These are phyloP conservation scores for Salvator merianae DNA, from an alignment of 2,113 vertebrate genomes.

Conservation along the genomic window DNA sequence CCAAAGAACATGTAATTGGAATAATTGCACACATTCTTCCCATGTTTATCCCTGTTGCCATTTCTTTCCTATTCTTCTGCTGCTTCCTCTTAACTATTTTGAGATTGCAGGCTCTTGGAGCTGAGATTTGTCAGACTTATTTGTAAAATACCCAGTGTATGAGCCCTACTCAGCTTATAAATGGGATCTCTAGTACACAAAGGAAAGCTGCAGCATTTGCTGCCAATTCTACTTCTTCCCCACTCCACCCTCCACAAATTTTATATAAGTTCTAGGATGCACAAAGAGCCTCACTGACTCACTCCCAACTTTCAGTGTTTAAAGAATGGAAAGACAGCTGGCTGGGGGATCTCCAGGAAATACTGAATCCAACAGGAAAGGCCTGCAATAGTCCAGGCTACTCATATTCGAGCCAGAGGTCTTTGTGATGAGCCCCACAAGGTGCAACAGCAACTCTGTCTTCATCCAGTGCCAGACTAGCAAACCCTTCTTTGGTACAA, in stretches of 20 bases:
- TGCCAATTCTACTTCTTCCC: background rate
- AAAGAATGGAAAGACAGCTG: background rate
- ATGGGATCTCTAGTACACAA: background rate
- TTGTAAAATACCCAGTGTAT: background rate
- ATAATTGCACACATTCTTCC: background rate
- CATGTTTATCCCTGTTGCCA: background rate
- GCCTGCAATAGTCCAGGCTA: too few relatives aligned
- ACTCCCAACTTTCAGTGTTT: background rate
- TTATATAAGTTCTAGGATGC: background rate
- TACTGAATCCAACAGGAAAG: background rate
- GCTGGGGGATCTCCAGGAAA: background rate
- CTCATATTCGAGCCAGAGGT: background rate
- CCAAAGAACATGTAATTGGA: background rate
- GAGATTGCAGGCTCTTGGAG: background rate
- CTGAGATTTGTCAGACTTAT: background rate
- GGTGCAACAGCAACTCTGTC: background rate
- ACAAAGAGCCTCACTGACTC: background rate
- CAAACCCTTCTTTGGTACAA: background rate
- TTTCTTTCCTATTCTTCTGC: background rate
- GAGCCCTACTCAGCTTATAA: background rate
- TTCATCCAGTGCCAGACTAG: background rate
- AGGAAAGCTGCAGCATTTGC: background rate
- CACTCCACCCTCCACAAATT: background rate
- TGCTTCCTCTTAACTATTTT: background rate
- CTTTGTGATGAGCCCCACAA: background rate